Evolutionary conservation across 2,113 vertebrate species (phyloP), one percentile per base, ranked within the genome.

Genomic region (Plotosus lineatus): DNA sequence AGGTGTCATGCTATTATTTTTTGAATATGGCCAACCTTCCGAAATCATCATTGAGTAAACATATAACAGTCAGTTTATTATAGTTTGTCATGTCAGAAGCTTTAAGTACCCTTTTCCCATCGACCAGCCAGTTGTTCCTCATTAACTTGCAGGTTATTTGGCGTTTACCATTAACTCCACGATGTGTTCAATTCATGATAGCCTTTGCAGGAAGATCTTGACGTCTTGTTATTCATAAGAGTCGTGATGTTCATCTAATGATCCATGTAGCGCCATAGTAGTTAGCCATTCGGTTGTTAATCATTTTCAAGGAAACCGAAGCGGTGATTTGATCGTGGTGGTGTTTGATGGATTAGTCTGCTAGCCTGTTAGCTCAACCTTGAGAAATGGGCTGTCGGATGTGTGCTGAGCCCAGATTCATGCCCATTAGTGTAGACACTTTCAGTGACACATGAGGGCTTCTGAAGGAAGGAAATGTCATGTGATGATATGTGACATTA

Each of bases 321-420:
- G 50, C 55, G 46, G 42, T 33, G 76, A 31, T 73, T 42, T 56
- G 36, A 78, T 73, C 51, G 26, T 55, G 17, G 58, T 38, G 36
- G 4, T 4, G 42, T 36, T 77, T 79, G 78, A 86, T 84, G 68
- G 38, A 86, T 75, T 85, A 65, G 71, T 53, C 69, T 58, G 26
- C 2, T 33, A 82, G 12, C 44, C 31, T 11, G 4, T 80, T 79
- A 79, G 15, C 75, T 40, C 17, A 26, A 79, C 28, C 36, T 58
- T 84, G 75, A 79, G 68, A 46, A 81, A 83, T 81, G 75, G n/a
- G 36, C 56, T 80, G 81, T 77, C 48, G 23, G 51, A 60, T 68
- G 28, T 42, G 68, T 40, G 10, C 36, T 7, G 21, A 82, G 55
- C 21, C 55, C 63, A 48, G 50, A 51, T 71, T 69, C 26, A 21